Base-by-base conservation (phyloP, 2,113 vertebrate genomes). In the Ameiurus melas region DNA sequence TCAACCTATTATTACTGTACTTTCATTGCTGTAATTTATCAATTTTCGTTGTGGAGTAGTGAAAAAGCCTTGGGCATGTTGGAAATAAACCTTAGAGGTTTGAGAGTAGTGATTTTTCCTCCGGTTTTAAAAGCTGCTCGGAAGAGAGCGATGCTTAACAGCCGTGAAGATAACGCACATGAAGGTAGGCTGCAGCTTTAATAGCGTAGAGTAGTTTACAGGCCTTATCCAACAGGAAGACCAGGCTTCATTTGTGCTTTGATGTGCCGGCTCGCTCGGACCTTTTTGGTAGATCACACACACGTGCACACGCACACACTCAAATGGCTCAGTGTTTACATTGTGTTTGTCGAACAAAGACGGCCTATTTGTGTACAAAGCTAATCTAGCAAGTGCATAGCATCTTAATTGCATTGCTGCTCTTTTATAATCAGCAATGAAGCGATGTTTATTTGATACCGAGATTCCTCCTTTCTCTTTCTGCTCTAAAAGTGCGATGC, bases 141-240 rank as follows among this genome's bases (percentile, higher is more conserved):
- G 91, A 92, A 89, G 91, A 91, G 87, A 87, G 75, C 83, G 89
- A 92, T 90, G 91, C 91, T 93, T 92, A 92, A 92, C 78, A 92
- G 86, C 91, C 87, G 3, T 92, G 93, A 92, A 92, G 91, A 94
- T 93, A 92, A 93, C 93, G 91, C 91, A 66, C 88, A 88, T 92
- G 92, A 83, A 89, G 91, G 85, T 89, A 93, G 93, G 92, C 91
- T 82, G 81, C 47, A 75, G 88, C 86, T 90, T 91, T 92, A 93
- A 93, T 90, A 92, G 91, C 89, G 12, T 89, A 78, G 92, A 92
- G 92, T 88, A 89, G 92, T 94, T 95, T 93, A 92, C 92, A 88
- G 86, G 86, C 89, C 89, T 90, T 89, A 91, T 91, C 91, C 91
- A 78, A 90, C 88, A 91, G 89, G 85, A 84, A 89, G 89, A 87